Conservation (phyloP, 2,797 vertebrate species). For the Arremon brunneinucha region DNA sequence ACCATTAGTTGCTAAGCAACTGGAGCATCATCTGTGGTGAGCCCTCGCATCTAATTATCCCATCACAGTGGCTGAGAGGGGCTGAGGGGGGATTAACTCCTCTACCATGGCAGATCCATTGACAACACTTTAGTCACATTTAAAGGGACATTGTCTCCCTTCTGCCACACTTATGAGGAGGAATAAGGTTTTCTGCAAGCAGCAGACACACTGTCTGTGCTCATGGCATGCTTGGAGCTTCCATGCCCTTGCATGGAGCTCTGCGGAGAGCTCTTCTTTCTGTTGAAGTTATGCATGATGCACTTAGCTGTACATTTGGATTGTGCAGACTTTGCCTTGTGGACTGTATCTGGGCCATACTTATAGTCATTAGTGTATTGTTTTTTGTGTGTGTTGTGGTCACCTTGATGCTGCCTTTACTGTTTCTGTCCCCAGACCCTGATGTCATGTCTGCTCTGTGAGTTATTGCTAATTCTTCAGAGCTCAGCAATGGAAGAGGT, state of each 20-base stretch:
- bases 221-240: neutral
- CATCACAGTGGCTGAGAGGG: constrained; percentile 71
- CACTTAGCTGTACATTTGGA: neutral
- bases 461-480: neutral
- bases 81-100: constrained; percentile 72
- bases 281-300: neutral
- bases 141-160: constrained; percentile 64
- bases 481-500: neutral
- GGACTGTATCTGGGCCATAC: neutral
- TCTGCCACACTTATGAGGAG: neutral
- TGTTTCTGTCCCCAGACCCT: neutral
- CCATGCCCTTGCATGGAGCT: neutral
- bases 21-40: constrained; percentile 82
- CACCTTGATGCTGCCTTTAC: rapidly evolving
- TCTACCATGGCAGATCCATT: constrained; percentile 65
- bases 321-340: neutral
- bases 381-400: neutral
- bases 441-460: neutral
- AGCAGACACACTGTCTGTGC: neutral
- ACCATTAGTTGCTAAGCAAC: constrained; percentile 92
- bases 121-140: constrained; percentile 59
- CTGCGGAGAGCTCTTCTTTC: neutral
- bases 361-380: rapidly evolving
- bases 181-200: neutral
- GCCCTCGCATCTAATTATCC: constrained; percentile 85